Evolutionary conservation across 2,888 invertebrate species (phyloP).

Genomic region (Ypsolopha scabrella): DNA sequence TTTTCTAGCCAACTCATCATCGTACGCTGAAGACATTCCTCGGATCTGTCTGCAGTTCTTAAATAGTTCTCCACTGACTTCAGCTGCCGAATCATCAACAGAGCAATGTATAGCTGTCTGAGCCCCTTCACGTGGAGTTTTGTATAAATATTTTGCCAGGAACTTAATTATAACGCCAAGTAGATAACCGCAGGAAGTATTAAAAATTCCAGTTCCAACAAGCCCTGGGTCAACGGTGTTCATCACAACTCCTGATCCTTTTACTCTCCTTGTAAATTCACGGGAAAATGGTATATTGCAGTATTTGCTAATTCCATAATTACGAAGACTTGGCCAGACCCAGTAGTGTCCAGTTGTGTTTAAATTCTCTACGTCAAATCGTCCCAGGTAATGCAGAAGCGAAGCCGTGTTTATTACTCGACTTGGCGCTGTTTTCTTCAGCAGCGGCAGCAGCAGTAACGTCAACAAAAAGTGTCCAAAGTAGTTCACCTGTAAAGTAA

Average conservation of each 20-base stretch:
- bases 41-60: conserved; percentile 75
- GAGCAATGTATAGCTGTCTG: conserved; percentile 77
- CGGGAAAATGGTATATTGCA: conserved; percentile 78
- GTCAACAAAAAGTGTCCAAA: conserved; percentile 93
- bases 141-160: conserved; percentile 72
- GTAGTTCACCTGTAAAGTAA: conserved; percentile 93
- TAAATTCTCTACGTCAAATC: conserved; percentile 76
- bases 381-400: conserved; percentile 76
- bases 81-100: conserved; percentile 73
- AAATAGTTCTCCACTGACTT: conserved; percentile 77
- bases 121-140: conserved; percentile 76
- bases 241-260: conserved; percentile 75
- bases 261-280: conserved; percentile 77
- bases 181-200: conserved; percentile 7
- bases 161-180: conserved; percentile 60
- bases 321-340: conserved; percentile 40
- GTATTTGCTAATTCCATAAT: conserved; percentile 77
- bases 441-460: conserved; percentile 83
- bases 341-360: conserved; percentile 68
- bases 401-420: conserved; percentile 86
- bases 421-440: conserved; percentile 78
- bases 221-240: conserved; percentile 89
- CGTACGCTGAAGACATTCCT: conserved; percentile 65
- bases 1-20: conserved; percentile 75
- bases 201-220: conserved; percentile 84